phyloP scores from a whole-genome alignment of 1,140 invertebrate genomes.

The Armadillidium nasatum region DNA sequence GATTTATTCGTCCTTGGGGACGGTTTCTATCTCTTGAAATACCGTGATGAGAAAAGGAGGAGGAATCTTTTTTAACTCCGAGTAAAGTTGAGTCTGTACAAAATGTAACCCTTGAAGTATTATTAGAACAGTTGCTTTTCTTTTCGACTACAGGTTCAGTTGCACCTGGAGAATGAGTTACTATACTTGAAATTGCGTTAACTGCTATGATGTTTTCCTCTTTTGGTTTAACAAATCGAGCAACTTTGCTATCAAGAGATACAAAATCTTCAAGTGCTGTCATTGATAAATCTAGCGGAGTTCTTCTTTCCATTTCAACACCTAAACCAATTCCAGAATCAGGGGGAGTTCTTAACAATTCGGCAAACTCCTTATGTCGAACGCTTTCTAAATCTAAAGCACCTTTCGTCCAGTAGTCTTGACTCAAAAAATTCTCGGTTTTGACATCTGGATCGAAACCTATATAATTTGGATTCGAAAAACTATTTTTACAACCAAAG shows the following conservation, averaged over 20 bases:
- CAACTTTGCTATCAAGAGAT: constrained; percentile 35
- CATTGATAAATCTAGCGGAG: constrained; percentile 36
- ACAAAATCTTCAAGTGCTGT: constrained; percentile 41
- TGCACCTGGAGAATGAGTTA: background rate
- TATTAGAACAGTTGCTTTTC: background rate
- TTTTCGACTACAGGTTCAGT: constrained; percentile 8
- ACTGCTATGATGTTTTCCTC: constrained; percentile 22
- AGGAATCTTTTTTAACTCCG: background rate
- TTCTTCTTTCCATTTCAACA: constrained; percentile 41
- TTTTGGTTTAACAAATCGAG: constrained; percentile 30
- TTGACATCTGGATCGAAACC: constrained; percentile 32
- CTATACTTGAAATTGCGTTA: background rate
- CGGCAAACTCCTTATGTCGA: constrained; percentile 42
- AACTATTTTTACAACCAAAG: constrained; percentile 31
- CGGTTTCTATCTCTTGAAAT: constrained; percentile 17
- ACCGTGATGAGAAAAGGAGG: background rate
- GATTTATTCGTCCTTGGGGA: constrained; percentile 35
- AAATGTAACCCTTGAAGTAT: constrained; percentile 36
- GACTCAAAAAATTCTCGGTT: constrained; percentile 33
- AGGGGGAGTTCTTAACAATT: constrained; percentile 40
- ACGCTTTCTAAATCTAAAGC: constrained; percentile 41
- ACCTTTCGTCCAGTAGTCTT: constrained; percentile 42
- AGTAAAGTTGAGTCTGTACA: constrained; percentile 12
- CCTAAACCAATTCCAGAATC: constrained; percentile 43
- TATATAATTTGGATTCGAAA: constrained; percentile 42